These are phyloP conservation scores for Daubentonia madagascariensis DNA, from an alignment of 2,113 vertebrate genomes.

Conservation along the genomic window DNA sequence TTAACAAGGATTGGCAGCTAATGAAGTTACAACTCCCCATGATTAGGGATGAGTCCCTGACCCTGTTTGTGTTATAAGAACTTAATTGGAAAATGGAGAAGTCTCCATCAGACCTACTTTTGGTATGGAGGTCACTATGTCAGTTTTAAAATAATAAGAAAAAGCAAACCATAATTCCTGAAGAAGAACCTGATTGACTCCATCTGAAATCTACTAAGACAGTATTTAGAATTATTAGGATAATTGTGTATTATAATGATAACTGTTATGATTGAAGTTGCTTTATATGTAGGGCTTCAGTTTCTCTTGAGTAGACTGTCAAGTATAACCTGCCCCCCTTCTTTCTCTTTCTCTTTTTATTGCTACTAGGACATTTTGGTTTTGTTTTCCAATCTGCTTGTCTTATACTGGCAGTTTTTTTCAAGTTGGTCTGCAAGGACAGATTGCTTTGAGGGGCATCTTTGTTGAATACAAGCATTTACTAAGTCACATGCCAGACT, in stretches of 20 bases:
- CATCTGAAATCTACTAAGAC: not conserved
- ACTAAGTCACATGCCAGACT: not conserved
- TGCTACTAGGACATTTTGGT: not conserved
- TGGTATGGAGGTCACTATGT: not conserved
- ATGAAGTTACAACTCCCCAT: not conserved
- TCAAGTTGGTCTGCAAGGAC: not conserved
- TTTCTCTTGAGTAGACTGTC: constrained; percentile 16
- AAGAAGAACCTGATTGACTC: not conserved
- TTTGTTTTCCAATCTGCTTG: not conserved
- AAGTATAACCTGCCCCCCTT: no score
- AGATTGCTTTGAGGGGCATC: not conserved
- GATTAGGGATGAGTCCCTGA: not conserved
- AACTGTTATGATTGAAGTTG: not conserved
- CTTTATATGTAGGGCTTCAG: not conserved
- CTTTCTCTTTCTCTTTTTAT: not conserved
- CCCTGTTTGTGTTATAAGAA: not conserved
- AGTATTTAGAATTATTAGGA: not conserved
- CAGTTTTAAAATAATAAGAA: not conserved
- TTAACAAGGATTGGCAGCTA: not conserved
- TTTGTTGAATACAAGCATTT: not conserved
- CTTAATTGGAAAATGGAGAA: not conserved
- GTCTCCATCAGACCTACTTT: not conserved
- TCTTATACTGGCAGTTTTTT: not conserved
- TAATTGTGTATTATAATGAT: not conserved
- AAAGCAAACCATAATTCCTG: not conserved